Conservation (phyloP, 2,113 vertebrate species). For the Archilochus colubris region DNA sequence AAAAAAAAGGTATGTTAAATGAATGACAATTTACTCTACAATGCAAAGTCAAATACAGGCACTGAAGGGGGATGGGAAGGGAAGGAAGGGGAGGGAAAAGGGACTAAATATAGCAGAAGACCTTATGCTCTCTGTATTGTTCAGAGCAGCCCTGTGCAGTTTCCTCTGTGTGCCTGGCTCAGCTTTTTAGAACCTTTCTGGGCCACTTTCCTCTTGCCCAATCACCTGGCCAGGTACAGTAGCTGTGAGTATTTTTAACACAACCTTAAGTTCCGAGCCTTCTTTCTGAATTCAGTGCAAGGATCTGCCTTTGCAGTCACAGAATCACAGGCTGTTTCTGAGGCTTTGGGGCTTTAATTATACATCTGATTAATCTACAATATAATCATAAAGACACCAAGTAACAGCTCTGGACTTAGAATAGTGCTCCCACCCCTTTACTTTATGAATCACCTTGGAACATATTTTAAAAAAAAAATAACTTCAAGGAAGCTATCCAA, state of each 20-base stretch:
- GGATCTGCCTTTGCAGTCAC: not conserved
- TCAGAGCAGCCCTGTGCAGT: not conserved
- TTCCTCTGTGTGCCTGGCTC: not conserved
- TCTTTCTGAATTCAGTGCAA: not conserved
- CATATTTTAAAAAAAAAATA: not conserved
- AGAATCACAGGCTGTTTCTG: not conserved
- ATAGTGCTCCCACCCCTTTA: not conserved
- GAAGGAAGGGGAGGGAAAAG: not conserved
- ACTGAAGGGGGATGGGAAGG: not conserved
- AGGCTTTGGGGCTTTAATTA: not conserved
- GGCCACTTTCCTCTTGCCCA: not conserved
- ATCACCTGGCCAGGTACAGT: not conserved
- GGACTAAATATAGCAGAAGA: slow-evolving; percentile 34
- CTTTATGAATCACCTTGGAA: slow-evolving; percentile 10
- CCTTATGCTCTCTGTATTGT: not conserved
- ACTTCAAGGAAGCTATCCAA: not conserved
- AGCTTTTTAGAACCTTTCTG: not conserved
- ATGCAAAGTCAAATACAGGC: not conserved
- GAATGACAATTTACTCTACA: not conserved
- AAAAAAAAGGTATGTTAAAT: not conserved
- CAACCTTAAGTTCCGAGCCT: not conserved
- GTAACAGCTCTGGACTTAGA: not conserved
- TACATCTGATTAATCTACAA: not conserved
- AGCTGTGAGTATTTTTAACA: not conserved
- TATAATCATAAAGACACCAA: not conserved